phyloP scores from a whole-genome alignment of 2,888 invertebrate genomes.

The Cremastinae sp. region DNA sequence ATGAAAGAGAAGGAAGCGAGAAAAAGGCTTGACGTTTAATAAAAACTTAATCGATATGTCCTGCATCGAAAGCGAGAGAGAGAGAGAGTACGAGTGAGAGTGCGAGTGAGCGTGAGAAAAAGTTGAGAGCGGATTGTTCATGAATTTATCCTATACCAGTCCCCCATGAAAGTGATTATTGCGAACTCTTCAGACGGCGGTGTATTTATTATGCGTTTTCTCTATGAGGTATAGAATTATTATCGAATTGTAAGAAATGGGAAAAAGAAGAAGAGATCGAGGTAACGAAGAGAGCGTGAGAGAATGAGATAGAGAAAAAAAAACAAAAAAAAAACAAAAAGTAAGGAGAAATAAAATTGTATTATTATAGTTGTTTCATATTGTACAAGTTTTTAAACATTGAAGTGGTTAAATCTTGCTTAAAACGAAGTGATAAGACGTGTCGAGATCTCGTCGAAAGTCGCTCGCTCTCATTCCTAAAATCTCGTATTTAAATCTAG shows the following conservation, averaged over 20 bases:
- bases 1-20: not conserved
- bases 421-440: constrained; percentile 54
- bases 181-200: not conserved
- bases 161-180: too few relatives aligned
- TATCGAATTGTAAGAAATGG: too few relatives aligned
- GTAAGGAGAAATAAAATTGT: constrained; percentile 14
- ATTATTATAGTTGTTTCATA: constrained; percentile 69
- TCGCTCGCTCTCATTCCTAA: constrained; percentile 54
- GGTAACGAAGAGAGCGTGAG: constrained; percentile 21
- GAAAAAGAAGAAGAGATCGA: too few relatives aligned
- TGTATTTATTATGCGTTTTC: constrained; percentile 42
- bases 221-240: too few relatives aligned
- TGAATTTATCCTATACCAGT: too few relatives aligned
- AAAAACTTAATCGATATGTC: not conserved
- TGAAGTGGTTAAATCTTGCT: constrained; percentile 65
- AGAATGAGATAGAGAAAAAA: constrained; percentile 16
- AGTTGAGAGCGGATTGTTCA: too few relatives aligned
- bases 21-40: too few relatives aligned
- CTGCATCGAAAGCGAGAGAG: too few relatives aligned
- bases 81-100: too few relatives aligned
- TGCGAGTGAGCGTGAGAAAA: too few relatives aligned
- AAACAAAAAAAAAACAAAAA: constrained; percentile 5
- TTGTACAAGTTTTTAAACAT: constrained; percentile 65
- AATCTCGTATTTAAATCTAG: constrained; percentile 45
- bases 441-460: constrained; percentile 71